Evolutionary conservation across 2,888 invertebrate genomes (phyloP).

Genomic region (Trachelus tabidus): DNA sequence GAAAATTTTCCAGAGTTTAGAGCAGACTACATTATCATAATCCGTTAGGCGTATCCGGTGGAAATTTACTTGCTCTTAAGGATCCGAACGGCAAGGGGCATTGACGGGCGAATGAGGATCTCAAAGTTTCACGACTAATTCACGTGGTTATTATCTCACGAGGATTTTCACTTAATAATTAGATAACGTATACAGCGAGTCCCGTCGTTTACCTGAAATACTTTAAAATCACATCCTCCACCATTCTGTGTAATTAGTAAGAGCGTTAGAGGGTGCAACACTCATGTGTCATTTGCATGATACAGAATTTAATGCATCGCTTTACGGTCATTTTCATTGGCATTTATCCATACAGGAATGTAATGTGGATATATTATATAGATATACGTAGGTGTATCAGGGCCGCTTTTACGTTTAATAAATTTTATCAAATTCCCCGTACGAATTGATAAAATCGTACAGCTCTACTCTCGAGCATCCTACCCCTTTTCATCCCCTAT

Average conservation of each 20-base stretch:
- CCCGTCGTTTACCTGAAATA: too few relatives aligned
- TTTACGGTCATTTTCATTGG: constrained; percentile 31
- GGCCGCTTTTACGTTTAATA: constrained; percentile 33
- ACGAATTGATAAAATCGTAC: constrained; percentile 33
- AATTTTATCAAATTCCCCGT: constrained; percentile 44
- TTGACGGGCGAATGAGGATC: too few relatives aligned
- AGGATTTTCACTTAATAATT: too few relatives aligned
- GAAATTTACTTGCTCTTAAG: too few relatives aligned
- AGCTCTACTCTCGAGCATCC: background rate
- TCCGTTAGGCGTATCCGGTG: constrained; percentile 32
- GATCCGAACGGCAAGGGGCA: too few relatives aligned
- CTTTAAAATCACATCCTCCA: too few relatives aligned
- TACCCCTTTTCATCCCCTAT: background rate
- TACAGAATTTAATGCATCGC: constrained; percentile 38
- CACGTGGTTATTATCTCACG: too few relatives aligned
- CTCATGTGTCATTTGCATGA: constrained; percentile 5
- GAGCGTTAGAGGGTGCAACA: too few relatives aligned
- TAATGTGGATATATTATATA: background rate
- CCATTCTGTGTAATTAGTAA: too few relatives aligned
- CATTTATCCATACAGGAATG: background rate
- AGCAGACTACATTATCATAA: constrained; percentile 57
- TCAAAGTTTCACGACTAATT: too few relatives aligned
- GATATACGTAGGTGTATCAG: background rate
- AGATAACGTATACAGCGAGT: too few relatives aligned
- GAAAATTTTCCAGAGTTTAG: constrained; percentile 52